Percentiles rank a stretch among this genome's conserved stretches.
Evolutionary conservation across 2,888 invertebrate species (phyloP).

Genomic region (Drosophila colorata): DNA sequence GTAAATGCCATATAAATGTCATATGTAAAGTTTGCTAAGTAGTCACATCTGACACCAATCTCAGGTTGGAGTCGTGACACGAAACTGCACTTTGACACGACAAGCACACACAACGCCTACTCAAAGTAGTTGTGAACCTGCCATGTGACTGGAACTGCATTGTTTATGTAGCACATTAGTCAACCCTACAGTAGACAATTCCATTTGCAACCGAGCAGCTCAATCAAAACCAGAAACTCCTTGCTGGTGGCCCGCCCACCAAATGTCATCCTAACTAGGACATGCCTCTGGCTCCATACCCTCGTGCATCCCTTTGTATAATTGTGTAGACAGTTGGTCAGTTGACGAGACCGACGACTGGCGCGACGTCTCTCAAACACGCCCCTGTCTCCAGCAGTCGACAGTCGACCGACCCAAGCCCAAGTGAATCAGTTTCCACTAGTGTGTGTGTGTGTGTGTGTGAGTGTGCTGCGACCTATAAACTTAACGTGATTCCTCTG

Average conservation of each 20-base stretch:
- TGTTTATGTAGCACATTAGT: slow-evolving; percentile 59
- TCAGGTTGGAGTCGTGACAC: slow-evolving; percentile 20
- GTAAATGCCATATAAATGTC: slow-evolving; percentile 7
- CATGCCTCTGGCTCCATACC: slow-evolving; percentile 13
- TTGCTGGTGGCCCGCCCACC: slow-evolving; percentile 32
- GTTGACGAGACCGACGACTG: slow-evolving; percentile 68
- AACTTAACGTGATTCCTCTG: slow-evolving; percentile 59
- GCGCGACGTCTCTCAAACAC: slow-evolving; percentile 79
- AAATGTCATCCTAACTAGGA: slow-evolving; percentile 47
- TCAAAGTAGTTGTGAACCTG: neutral
- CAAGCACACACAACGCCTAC: slow-evolving; percentile 58
- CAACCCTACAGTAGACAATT: slow-evolving; percentile 53
- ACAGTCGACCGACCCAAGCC: slow-evolving; percentile 38
- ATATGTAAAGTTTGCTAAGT: slow-evolving; percentile 26
- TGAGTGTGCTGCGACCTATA: slow-evolving; percentile 57
- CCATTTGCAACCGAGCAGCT: slow-evolving; percentile 40
- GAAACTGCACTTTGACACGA: slow-evolving; percentile 55
- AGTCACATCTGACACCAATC: slow-evolving; percentile 29
- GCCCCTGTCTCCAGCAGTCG: slow-evolving; percentile 80
- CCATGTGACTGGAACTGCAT: slow-evolving; percentile 15
- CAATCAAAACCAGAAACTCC: slow-evolving; percentile 45
- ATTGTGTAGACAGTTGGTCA: slow-evolving; percentile 61
- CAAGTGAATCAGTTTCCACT: slow-evolving; percentile 58
- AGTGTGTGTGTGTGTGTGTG: slow-evolving; percentile 10
- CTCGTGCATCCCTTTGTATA: slow-evolving; percentile 32